phyloP scores from a whole-genome alignment of 2,113 vertebrate genomes.

The Artemisiospiza belli region DNA sequence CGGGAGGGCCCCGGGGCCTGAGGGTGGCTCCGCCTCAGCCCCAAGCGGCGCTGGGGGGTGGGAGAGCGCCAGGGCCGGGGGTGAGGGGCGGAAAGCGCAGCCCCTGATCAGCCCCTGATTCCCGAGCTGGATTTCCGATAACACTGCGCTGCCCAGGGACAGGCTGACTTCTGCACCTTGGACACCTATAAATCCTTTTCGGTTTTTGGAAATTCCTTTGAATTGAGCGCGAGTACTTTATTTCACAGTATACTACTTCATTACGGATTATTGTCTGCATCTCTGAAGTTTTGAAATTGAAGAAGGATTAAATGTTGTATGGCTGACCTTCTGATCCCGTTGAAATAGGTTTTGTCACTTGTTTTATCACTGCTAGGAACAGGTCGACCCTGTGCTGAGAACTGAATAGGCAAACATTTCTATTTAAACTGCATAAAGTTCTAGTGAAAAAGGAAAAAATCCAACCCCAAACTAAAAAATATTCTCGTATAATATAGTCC shows the following conservation, averaged over 20 bases:
- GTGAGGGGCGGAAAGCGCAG: accelerated
- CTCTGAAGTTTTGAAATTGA: not conserved
- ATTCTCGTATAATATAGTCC: not conserved
- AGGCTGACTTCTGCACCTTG: not conserved
- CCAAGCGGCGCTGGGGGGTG: not conserved
- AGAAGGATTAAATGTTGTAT: not conserved
- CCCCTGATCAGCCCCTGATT: not conserved
- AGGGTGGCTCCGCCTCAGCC: accelerated
- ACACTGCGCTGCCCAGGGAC: accelerated
- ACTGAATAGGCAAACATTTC: accelerated
- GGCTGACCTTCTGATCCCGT: not conserved
- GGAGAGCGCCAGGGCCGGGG: accelerated
- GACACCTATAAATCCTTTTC: not conserved
- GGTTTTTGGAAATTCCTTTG: not conserved
- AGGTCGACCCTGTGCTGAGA: not conserved
- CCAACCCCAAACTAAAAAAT: not conserved
- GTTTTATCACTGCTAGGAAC: not conserved
- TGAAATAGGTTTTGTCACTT: not conserved
- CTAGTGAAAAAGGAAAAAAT: not conserved
- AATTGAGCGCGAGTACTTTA: not conserved
- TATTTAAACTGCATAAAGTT: not conserved
- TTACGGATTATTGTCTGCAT: not conserved
- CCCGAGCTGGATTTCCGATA: not conserved
- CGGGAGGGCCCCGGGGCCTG: accelerated
- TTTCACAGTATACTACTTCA: not conserved